Evolutionary conservation across 2,113 vertebrate species (phyloP), one percentile per base, ranked within the genome.

Genomic region (Amazona vittata): DNA sequence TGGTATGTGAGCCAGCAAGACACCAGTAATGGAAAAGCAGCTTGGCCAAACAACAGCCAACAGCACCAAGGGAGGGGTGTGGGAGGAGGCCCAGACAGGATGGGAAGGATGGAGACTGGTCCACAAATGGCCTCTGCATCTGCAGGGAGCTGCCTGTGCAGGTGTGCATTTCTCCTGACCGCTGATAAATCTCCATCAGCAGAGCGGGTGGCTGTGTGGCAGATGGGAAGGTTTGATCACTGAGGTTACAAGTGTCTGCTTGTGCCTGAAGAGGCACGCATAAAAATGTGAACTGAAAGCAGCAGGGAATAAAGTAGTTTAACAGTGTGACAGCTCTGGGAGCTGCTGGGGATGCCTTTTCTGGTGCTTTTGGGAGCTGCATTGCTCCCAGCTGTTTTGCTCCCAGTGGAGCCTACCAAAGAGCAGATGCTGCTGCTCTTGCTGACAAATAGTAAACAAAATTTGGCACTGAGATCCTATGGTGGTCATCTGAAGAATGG

Each of bases 341-440:
- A 85, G 63, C 76, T 68, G 39, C 55, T 4, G 6, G 65, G 57
- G 31, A 69, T 62, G 57, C 62, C 39, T 46, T 11, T 49, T 71
- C 43, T 63, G n/a, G 12, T 63, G 50, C 65, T 52, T 76, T 28
- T 17, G 67, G 57, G 79, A 88, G 33, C 46, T 87, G 16, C 29
- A 20, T 49, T 87, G 55, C n/a, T 94, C 63, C 44, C 73, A 89
- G 70, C 18, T 83, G 39, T 37, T 91, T 67, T 60, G 41, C 52
- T 96, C 24, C 29, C 1, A 0, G 28, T 49, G 19, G 76, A 88
- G 64, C 24, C 26, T 80, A 60, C 67, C 29, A 46, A 74, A 19
- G 37, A 91, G 77, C 64, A 91, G 63, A 71, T 83, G 83, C 62
- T 93, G 68, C 80, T 83, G 49, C 50, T 90, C 29, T 83, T 95